These are phyloP conservation scores for Neostethus bicornis DNA, from an alignment of 2,797 vertebrate species.

Conservation along the genomic window DNA sequence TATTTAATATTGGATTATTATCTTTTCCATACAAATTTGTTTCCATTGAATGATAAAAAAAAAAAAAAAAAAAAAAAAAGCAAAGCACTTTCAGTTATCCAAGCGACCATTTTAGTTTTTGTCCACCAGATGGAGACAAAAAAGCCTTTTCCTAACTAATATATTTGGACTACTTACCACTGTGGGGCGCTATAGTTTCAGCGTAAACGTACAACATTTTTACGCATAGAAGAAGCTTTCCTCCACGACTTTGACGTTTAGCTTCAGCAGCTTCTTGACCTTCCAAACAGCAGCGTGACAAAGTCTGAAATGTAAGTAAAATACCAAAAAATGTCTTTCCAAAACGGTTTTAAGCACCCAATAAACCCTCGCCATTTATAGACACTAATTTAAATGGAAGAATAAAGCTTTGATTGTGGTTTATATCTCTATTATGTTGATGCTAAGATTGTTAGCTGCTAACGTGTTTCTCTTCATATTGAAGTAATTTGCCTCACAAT, in stretches of 20 bases:
- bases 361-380: rapidly evolving
- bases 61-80: neutral
- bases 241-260: slow-evolving; percentile 67
- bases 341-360: rapidly evolving
- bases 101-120: neutral
- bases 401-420: no score
- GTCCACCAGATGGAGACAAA: slow-evolving; percentile 8
- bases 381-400: rapidly evolving
- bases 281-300: slow-evolving; percentile 43
- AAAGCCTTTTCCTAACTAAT: rapidly evolving
- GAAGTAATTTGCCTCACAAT: no score
- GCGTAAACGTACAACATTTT: neutral
- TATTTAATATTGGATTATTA: no score
- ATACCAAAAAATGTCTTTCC: rapidly evolving
- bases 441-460: slow-evolving; percentile 29
- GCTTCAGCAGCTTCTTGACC: slow-evolving; percentile 54
- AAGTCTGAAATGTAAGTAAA: slow-evolving; percentile 44
- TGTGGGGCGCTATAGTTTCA: neutral
- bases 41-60: neutral
- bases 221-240: slow-evolving; percentile 40
- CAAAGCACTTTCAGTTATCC: neutral
- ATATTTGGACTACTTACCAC: neutral
- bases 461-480: no score
- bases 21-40: neutral
- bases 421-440: neutral